These are phyloP conservation scores for Netelia virgata DNA, from an alignment of 2,888 invertebrate genomes.

Conservation along the genomic window DNA sequence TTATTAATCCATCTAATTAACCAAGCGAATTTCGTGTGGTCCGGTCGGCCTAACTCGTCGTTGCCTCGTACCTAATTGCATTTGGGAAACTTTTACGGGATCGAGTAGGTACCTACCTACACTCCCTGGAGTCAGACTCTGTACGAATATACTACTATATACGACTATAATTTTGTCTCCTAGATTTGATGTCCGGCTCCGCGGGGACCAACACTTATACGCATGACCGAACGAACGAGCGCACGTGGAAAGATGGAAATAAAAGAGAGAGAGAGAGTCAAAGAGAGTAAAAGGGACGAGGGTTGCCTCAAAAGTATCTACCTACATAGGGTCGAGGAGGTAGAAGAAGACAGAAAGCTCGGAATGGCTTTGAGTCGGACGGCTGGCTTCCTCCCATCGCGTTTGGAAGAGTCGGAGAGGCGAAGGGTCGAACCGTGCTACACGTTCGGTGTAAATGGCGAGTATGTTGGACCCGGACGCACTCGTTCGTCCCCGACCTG, in stretches of 20 bases:
- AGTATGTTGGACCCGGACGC: slow-evolving; percentile 4
- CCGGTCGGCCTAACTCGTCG: slow-evolving; percentile 42
- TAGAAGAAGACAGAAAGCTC: slow-evolving; percentile 18
- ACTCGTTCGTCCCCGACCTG: slow-evolving; percentile 41
- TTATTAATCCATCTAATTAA: slow-evolving; percentile 77
- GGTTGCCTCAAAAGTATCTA: neutral
- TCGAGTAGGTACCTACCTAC: neutral
- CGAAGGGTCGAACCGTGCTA: slow-evolving; percentile 50
- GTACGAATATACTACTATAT: too few relatives aligned
- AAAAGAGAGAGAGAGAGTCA: neutral
- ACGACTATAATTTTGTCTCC: slow-evolving; percentile 39
- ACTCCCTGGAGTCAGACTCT: neutral
- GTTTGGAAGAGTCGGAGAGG: slow-evolving; percentile 41
- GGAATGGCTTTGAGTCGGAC: slow-evolving; percentile 32
- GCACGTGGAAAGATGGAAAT: neutral
- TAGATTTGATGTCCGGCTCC: slow-evolving; percentile 36
- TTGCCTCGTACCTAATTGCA: slow-evolving; percentile 53
- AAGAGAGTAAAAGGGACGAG: neutral
- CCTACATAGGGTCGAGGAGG: neutral
- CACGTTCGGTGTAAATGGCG: slow-evolving; percentile 45
- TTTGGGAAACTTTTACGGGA: slow-evolving; percentile 51
- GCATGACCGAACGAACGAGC: neutral
- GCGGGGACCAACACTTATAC: neutral
- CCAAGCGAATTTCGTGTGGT: slow-evolving; percentile 69
- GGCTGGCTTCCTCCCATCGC: slow-evolving; percentile 13